These are phyloP conservation scores for Phallusia fumigata DNA, from an alignment of 23 tunicate species.

Conservation along the genomic window DNA sequence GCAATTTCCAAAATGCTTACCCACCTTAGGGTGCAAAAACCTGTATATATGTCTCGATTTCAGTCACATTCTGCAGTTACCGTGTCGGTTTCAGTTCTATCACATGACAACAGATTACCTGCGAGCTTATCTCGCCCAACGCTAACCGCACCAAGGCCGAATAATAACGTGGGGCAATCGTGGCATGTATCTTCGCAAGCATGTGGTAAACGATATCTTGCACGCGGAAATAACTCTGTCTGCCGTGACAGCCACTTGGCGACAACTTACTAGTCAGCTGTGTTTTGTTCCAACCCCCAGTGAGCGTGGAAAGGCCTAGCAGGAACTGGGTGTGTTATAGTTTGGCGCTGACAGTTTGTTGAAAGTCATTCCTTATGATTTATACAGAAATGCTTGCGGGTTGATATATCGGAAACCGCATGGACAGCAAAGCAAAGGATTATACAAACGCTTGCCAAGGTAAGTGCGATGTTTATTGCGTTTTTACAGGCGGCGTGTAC, in stretches of 20 bases:
- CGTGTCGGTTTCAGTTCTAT: not conserved
- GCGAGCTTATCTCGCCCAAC: not conserved
- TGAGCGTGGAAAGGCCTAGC: not conserved
- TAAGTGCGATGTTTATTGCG: slow-evolving; percentile 11
- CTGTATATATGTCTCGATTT: not conserved
- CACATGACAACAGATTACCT: not conserved
- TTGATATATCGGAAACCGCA: slow-evolving; percentile 51
- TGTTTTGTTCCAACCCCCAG: not conserved
- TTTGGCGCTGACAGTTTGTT: not conserved
- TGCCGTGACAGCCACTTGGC: not conserved
- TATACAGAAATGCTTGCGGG: slow-evolving; percentile 72
- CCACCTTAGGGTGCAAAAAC: no score
- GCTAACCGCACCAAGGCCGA: not conserved
- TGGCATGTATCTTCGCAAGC: slow-evolving; percentile 6
- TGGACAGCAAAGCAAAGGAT: slow-evolving; percentile 73
- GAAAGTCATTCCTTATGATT: no score
- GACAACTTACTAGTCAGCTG: not conserved
- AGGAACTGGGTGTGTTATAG: not conserved
- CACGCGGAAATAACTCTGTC: slow-evolving; percentile 13
- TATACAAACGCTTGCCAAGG: slow-evolving; percentile 68
- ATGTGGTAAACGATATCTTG: slow-evolving; percentile 9
- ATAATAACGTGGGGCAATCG: not conserved
- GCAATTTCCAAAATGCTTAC: no score
- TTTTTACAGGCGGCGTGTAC: not conserved
- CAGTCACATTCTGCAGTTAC: not conserved